phyloP scores from a whole-genome alignment of 2,113 vertebrate species.

The Plecturocebus donacophilus region DNA sequence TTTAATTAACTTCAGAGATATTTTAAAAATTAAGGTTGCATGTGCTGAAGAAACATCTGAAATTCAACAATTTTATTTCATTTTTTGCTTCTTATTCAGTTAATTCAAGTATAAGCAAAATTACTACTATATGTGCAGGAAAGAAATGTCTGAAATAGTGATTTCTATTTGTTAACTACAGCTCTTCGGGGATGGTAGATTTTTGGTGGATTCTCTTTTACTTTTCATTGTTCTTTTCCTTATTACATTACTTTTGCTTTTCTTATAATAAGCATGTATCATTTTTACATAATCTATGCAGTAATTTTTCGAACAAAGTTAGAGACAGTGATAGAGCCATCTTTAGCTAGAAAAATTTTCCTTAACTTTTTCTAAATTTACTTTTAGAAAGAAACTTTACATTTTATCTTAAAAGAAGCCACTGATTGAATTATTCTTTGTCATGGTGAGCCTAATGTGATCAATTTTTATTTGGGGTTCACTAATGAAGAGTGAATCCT shows the following conservation, averaged over 20 bases:
- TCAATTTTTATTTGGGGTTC: constrained; percentile 60
- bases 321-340: not conserved
- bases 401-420: constrained; percentile 60
- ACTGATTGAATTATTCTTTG: constrained; percentile 67
- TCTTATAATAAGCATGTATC: not conserved
- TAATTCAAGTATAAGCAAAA: constrained; percentile 1
- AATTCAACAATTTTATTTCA: not conserved
- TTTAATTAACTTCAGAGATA: constrained; percentile 4
- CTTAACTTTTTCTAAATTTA: constrained; percentile 58
- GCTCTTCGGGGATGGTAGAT: not conserved
- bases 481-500: constrained; percentile 64
- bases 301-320: constrained; percentile 7
- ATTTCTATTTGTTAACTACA: not conserved
- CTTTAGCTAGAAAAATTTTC: not conserved
- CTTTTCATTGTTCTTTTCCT: not conserved
- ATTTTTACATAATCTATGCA: constrained; percentile 20
- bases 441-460: constrained; percentile 53
- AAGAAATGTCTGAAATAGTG: not conserved
- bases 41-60: not conserved
- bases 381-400: constrained; percentile 57
- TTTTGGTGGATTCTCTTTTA: not conserved
- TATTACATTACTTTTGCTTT: constrained; percentile 15
- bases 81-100: not conserved
- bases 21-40: not conserved
- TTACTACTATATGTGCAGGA: not conserved